These are phyloP conservation scores for Gadus macrocephalus DNA, from an alignment of 2,113 vertebrate genomes.

Conservation along the genomic window DNA sequence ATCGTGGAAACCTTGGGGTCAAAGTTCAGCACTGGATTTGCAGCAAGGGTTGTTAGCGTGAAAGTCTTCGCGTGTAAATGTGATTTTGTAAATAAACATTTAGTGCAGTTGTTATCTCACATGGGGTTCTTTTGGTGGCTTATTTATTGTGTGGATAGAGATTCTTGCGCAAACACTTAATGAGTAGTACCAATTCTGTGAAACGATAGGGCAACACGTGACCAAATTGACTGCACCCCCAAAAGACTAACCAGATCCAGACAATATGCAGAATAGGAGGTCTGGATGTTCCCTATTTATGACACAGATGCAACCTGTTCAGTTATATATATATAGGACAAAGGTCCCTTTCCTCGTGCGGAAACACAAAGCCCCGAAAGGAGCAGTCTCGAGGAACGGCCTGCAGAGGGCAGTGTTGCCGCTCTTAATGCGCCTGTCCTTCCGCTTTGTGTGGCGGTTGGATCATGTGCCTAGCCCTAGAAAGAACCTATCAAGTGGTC, in stretches of 20 bases:
- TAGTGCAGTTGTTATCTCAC: constrained; percentile 6
- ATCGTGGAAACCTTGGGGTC: background rate
- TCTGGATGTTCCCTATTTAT: constrained; percentile 17
- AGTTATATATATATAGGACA: constrained; percentile 30
- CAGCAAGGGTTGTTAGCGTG: background rate
- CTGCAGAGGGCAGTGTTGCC: constrained; percentile 57
- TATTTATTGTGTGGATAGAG: background rate
- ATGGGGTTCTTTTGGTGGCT: background rate
- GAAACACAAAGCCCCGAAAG: background rate
- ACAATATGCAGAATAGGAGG: constrained; percentile 17
- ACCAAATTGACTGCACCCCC: background rate
- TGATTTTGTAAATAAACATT: constrained; percentile 53
- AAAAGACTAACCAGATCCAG: constrained; percentile 22
- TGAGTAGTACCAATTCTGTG: constrained; percentile 11
- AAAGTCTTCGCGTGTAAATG: constrained; percentile 11
- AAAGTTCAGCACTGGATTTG: constrained; percentile 8
- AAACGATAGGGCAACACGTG: constrained; percentile 29
- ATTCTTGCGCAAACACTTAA: background rate
- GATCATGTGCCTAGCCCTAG: constrained; percentile 10
- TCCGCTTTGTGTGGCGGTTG: no score
- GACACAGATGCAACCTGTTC: constrained; percentile 25
- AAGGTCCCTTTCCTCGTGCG: constrained; percentile 36
- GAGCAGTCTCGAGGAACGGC: background rate
- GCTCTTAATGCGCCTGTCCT: background rate
- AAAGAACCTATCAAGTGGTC: background rate